Conservation (phyloP, 2,888 invertebrate species). For the Notodonta dromedarius region DNA sequence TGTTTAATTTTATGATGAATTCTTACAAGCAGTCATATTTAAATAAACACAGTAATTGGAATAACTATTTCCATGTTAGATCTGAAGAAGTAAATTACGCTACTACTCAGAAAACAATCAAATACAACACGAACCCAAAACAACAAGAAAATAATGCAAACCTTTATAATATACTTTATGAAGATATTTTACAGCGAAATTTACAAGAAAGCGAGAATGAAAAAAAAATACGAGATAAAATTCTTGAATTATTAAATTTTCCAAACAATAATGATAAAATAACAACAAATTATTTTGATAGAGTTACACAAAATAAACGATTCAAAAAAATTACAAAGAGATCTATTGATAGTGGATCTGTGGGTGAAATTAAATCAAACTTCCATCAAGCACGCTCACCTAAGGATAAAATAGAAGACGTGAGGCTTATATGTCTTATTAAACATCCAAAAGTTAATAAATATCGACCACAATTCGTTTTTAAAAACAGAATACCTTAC, state of each 20-base stretch:
- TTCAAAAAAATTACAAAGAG: neutral
- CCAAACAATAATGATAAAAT: neutral
- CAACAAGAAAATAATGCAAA: neutral
- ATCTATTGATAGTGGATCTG: conserved; percentile 4
- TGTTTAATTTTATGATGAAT: too few relatives aligned
- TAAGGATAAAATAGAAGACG: conserved; percentile 23
- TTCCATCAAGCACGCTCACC: too few relatives aligned
- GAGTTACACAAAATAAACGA: neutral
- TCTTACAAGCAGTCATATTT: too few relatives aligned
- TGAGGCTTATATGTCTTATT: conserved; percentile 29
- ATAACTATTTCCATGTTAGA: too few relatives aligned
- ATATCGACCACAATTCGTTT: conserved; percentile 32
- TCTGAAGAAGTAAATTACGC: too few relatives aligned
- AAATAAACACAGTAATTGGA: too few relatives aligned
- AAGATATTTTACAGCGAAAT: neutral
- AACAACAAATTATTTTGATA: neutral
- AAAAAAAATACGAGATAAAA: neutral
- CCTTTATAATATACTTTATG: neutral
- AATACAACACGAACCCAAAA: neutral
- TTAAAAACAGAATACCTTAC: conserved; percentile 30
- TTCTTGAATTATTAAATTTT: neutral
- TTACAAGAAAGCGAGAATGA: too few relatives aligned
- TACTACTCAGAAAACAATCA: neutral
- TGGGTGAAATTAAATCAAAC: conserved; percentile 14
- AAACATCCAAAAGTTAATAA: conserved; percentile 31